These are phyloP conservation scores for Morus bassanus DNA, from an alignment of 2,797 vertebrate genomes.

Conservation along the genomic window DNA sequence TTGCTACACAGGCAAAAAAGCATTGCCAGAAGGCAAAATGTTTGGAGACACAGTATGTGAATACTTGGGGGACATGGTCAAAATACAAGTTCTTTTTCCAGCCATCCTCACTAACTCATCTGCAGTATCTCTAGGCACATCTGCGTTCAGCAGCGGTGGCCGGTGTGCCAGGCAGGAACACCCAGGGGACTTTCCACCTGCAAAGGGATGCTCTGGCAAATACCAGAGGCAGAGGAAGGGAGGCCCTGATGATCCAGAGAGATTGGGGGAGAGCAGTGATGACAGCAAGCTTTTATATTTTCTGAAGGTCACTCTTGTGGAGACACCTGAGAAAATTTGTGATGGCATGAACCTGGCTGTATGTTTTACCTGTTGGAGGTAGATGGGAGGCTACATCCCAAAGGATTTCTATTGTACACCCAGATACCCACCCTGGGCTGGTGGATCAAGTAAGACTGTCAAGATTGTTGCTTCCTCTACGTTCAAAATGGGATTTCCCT, in stretches of 20 bases:
- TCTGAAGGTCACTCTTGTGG: not conserved
- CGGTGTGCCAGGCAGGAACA: not conserved
- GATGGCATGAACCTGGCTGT: not conserved
- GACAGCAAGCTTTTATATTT: not conserved
- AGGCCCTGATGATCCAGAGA: not conserved
- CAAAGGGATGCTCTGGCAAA: not conserved
- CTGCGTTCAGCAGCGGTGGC: rapidly evolving
- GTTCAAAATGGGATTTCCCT: not conserved
- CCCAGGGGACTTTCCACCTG: not conserved
- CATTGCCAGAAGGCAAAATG: not conserved
- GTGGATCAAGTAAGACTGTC: not conserved
- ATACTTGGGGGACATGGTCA: too few species aligned
- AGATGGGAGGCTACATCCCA: not conserved
- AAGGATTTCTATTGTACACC: not conserved
- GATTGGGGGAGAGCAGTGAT: not conserved
- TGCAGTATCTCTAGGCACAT: not conserved
- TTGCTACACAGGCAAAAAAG: not conserved
- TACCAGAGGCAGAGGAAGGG: not conserved
- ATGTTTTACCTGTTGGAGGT: not conserved
- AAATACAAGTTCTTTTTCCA: not conserved
- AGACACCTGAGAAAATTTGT: not conserved
- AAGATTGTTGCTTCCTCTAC: not conserved
- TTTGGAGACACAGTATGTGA: not conserved
- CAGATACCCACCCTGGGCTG: not conserved
- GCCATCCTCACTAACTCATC: not conserved